Evolutionary conservation across 2,113 vertebrate genomes (phyloP).

Genomic region (Phaethornis superciliosus): DNA sequence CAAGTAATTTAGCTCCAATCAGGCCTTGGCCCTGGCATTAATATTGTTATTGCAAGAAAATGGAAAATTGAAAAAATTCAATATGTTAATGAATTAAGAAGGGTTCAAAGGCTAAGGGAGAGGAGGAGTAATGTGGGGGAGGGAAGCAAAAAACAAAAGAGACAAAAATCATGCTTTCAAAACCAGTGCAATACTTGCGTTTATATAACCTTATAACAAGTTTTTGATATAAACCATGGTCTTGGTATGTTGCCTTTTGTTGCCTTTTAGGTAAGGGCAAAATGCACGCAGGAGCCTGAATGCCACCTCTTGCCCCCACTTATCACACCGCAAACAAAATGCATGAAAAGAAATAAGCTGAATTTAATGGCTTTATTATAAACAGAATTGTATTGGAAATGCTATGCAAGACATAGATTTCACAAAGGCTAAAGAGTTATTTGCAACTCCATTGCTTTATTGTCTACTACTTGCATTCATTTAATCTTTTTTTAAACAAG

Average conservation of each 20-base stretch:
- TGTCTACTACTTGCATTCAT: neutral
- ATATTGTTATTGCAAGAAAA: constrained; percentile 84
- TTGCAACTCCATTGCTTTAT: constrained; percentile 5
- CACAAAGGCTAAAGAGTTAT: constrained; percentile 20
- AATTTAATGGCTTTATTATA: neutral
- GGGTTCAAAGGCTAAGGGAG: constrained; percentile 65
- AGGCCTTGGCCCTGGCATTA: constrained; percentile 79
- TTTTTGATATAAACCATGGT: neutral
- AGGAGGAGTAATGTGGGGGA: neutral
- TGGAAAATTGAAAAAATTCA: constrained; percentile 86
- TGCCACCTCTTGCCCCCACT: too few relatives aligned
- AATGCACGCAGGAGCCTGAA: neutral
- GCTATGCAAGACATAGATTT: neutral
- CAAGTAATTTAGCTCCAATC: constrained; percentile 91
- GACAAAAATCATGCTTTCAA: constrained; percentile 45
- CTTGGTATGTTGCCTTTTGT: neutral
- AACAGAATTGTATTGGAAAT: neutral
- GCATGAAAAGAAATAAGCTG: neutral
- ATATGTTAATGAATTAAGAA: constrained; percentile 84
- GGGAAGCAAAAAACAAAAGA: constrained; percentile 11
- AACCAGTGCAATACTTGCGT: neutral
- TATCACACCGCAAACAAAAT: fast-evolving
- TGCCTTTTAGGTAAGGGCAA: constrained; percentile 26
- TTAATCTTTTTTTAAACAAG: constrained; percentile 37
- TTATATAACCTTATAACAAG: constrained; percentile 6